A percentile compares a stretch with the other conserved stretches of the same genome.
These are phyloP conservation scores for Cyprinodon variegatus DNA, from an alignment of 2,113 vertebrate species.

Conservation along the genomic window DNA sequence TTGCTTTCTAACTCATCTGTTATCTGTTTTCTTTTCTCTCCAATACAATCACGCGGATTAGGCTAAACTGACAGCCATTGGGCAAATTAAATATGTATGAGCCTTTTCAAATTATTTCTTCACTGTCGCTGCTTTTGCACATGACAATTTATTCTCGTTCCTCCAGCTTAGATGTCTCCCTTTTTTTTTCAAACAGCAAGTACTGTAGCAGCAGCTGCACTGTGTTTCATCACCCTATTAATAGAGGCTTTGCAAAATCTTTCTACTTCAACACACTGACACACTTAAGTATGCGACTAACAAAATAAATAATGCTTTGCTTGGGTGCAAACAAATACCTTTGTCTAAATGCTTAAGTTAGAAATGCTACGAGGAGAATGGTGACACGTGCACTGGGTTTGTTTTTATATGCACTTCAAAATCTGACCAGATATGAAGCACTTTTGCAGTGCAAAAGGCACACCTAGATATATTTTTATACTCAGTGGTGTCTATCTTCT, in stretches of 20 bases:
- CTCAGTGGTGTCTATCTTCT: too few species aligned
- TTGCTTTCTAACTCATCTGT: neutral
- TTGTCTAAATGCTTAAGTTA: neutral
- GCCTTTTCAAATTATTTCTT: slow-evolving; percentile 35
- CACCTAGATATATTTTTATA: too few species aligned
- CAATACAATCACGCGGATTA: slow-evolving; percentile 26
- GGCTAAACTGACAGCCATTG: slow-evolving; percentile 47
- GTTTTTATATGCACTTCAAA: too few species aligned
- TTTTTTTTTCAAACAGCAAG: neutral
- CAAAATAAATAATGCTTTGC: neutral
- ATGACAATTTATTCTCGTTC: neutral
- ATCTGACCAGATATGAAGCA: too few species aligned
- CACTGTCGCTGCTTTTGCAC: neutral
- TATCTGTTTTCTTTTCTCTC: neutral
- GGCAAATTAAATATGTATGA: slow-evolving; percentile 61
- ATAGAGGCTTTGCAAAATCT: neutral
- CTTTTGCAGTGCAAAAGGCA: too few species aligned
- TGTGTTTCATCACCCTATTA: slow-evolving; percentile 3
- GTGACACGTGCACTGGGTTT: neutral
- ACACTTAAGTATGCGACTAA: neutral
- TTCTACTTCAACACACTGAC: slow-evolving; percentile 4
- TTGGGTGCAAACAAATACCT: neutral
- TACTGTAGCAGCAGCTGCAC: neutral
- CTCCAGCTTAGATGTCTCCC: neutral
- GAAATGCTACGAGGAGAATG: neutral